A percentile compares a stretch with the other conserved stretches of the same genome.
Evolutionary conservation across 2,797 vertebrate genomes (phyloP).

Genomic region (Rallus crepitans): DNA sequence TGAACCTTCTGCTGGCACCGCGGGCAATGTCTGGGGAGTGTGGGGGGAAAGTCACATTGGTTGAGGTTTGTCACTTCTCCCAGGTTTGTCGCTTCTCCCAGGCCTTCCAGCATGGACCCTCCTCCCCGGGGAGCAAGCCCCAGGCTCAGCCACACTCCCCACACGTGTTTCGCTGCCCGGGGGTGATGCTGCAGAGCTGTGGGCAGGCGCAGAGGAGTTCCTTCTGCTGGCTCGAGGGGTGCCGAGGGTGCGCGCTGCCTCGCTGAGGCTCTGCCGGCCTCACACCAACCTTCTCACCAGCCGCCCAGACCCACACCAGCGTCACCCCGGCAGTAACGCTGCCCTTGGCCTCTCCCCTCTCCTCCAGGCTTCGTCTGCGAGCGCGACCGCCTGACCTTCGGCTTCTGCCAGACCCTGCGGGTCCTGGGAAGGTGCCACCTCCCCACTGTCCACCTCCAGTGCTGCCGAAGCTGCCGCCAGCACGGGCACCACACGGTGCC

Average conservation of each 20-base stretch:
- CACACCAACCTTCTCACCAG: rapidly evolving
- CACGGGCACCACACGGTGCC: neutral
- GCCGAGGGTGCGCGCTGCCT: rapidly evolving
- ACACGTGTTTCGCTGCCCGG: rapidly evolving
- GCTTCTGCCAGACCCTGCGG: slow-evolving; percentile 90
- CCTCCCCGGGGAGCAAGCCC: neutral
- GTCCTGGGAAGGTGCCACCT: slow-evolving; percentile 87
- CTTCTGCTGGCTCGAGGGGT: neutral
- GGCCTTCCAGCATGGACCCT: neutral
- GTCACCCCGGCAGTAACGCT: rapidly evolving
- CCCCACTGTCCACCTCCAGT: slow-evolving; percentile 82
- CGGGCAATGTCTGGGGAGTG: neutral
- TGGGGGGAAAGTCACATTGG: rapidly evolving
- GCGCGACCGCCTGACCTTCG: slow-evolving; percentile 83
- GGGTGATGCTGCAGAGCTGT: neutral
- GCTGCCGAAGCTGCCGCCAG: slow-evolving; percentile 88
- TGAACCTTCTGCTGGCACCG: neutral
- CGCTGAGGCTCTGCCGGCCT: neutral
- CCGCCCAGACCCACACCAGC: rapidly evolving
- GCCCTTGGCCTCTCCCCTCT: neutral
- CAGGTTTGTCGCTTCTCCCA: neutral
- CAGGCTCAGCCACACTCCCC: neutral
- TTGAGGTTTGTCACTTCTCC: neutral
- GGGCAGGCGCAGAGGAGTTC: neutral
- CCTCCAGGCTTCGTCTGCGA: slow-evolving; percentile 80